Evolutionary conservation across 2,888 invertebrate species (phyloP), one percentile per base, ranked within the genome.

Genomic region (Reticulitermes lucifugus): DNA sequence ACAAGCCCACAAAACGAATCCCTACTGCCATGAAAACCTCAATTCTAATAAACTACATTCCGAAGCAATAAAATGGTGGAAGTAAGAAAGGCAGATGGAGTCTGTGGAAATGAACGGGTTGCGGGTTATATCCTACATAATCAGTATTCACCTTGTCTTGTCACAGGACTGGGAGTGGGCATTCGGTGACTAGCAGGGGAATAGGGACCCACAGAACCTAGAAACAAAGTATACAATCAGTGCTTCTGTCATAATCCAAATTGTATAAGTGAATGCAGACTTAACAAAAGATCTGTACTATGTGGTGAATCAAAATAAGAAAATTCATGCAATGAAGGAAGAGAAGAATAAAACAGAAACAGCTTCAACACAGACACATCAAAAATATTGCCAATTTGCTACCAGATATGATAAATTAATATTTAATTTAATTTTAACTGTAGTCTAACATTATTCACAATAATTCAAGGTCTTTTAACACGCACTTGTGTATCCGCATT

Each of bases 151-250:
- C 88, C 88, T 88, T 88, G 88, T 87, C 88, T 86, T 86, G 88
- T 88, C 87, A 88, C 88, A 86, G 88, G 88, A 88, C 88, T 88
- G 86, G 88, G 88, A 85, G 88, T 88, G 87, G 88, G 88, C 88
- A 88, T 87, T 87, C 88, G 87, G 87, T 88, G 88, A 87, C 88
- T 88, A 87, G 88, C 88, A 84, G 88, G 88, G 86, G 88, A 88
- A 87, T 88, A 88, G 86, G 88, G 88, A 86, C 88, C 88, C 87
- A 88, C 88, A 86, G 88, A 88, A 88, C 88, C 88, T 88, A 88
- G 88, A 87, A 87, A 88, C 86, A 86, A 86, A 87, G 83, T 83
- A 86, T 82, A 84, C 84, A 84, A 86, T 86, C 86, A 86, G 86
- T 86, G 86, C 86, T 86, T 85, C 73, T 80, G 83, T 80, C 73